Percentiles rank a stretch among this genome's conserved stretches.
phyloP scores from a whole-genome alignment of 1,140 invertebrate genomes.

The Drosophila fuyamai region DNA sequence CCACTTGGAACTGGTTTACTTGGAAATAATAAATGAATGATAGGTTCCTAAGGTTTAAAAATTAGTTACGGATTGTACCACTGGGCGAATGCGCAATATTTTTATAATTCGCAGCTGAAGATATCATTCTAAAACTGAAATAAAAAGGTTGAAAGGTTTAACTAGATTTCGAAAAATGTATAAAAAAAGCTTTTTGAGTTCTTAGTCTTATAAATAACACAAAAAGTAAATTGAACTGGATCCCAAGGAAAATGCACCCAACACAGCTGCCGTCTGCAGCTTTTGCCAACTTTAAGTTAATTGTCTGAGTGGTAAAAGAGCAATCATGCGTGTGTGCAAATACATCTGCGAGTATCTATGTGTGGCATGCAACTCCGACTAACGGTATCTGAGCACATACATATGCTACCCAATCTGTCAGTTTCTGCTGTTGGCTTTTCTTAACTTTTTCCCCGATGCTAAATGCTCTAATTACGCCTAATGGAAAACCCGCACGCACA shows the following conservation, averaged over 20 bases:
- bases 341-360: neutral
- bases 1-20: constrained; percentile 7
- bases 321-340: constrained; percentile 40
- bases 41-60: too few species aligned
- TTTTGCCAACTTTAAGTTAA: constrained; percentile 38
- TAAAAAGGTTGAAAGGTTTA: too few species aligned
- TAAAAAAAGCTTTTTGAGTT: too few species aligned
- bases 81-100: neutral
- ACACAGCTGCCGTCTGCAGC: constrained; percentile 34
- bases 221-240: constrained; percentile 14
- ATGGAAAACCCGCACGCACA: constrained; percentile 63
- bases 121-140: too few species aligned
- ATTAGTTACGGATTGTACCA: neutral
- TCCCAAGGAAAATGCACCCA: neutral
- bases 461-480: constrained; percentile 82
- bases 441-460: constrained; percentile 73
- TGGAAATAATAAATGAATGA: too few species aligned
- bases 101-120: too few species aligned
- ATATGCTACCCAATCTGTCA: constrained; percentile 30
- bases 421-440: constrained; percentile 64
- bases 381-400: constrained; percentile 48
- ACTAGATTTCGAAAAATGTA: too few species aligned
- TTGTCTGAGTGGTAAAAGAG: constrained; percentile 38
- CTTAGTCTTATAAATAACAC: too few species aligned
- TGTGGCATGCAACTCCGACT: constrained; percentile 30